These are phyloP conservation scores for Osmoderma eremita DNA, from an alignment of 2,888 invertebrate species.

Conservation along the genomic window DNA sequence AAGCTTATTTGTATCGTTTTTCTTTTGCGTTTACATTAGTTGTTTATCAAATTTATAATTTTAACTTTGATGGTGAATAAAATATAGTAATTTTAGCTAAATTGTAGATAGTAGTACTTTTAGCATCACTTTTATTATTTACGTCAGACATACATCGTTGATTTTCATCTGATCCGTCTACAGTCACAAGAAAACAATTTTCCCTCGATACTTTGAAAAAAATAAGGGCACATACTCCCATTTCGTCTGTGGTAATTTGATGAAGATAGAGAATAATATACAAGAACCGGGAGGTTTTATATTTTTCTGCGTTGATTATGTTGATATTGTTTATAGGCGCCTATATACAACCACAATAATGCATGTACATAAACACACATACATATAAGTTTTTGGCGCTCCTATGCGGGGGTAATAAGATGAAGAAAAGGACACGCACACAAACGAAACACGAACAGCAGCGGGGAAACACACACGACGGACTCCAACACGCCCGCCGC, in stretches of 20 bases:
- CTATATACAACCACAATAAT: conserved; percentile 1
- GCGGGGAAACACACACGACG: not conserved
- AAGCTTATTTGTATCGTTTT: too few species aligned
- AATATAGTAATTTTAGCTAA: too few species aligned
- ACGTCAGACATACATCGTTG: conserved; percentile 15
- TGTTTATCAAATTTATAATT: too few species aligned
- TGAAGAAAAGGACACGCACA: conserved; percentile 20
- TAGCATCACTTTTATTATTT: conserved; percentile 3
- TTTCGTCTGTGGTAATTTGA: conserved; percentile 37
- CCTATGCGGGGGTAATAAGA: conserved; percentile 13
- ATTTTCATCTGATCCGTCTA: conserved; percentile 17
- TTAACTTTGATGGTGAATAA: too few species aligned
- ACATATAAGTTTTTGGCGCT: conserved; percentile 23
- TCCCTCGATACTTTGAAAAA: conserved; percentile 8
- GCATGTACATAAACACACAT: conserved; percentile 2
- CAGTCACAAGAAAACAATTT: conserved; percentile 30
- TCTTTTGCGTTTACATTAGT: too few species aligned
- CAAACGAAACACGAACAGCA: not conserved
- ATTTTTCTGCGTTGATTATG: conserved; percentile 31
- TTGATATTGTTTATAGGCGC: conserved; percentile 21
- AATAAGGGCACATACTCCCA: conserved; percentile 27
- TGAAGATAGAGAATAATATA: conserved; percentile 33
- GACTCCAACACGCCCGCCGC: not conserved
- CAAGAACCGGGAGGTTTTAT: not conserved
- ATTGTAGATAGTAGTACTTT: not conserved